Conservation (phyloP, 1,140 invertebrate species). For the Aphis gossypii region DNA sequence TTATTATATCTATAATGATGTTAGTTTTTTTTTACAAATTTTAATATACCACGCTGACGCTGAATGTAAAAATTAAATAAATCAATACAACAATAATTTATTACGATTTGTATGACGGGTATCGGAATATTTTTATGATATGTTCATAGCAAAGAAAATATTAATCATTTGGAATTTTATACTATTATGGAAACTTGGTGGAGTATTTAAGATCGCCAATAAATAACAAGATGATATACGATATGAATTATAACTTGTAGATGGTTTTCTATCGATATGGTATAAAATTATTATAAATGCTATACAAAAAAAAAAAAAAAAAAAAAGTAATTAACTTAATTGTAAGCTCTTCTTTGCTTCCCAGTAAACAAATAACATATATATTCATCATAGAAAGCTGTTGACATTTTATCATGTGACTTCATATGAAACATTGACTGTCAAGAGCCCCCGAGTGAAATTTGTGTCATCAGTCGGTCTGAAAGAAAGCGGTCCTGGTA, state of each 20-base stretch:
- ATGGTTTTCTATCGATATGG: background rate
- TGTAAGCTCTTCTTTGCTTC: background rate
- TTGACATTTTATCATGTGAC: conserved; percentile 53
- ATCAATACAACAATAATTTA: background rate
- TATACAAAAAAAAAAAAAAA: background rate
- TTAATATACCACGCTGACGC: background rate
- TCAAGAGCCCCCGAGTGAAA: conserved; percentile 51
- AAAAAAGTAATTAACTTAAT: background rate
- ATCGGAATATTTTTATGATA: background rate
- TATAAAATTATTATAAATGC: background rate
- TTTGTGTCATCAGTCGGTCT: conserved; percentile 15
- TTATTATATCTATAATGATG: background rate
- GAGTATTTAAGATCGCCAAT: background rate
- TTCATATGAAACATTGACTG: background rate
- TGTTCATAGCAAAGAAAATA: background rate
- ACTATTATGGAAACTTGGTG: background rate
- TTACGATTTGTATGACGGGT: background rate
- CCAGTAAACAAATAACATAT: background rate
- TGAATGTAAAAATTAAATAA: background rate
- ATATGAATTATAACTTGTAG: background rate
- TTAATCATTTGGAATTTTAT: background rate
- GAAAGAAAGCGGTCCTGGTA: conserved; percentile 54
- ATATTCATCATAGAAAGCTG: conserved; percentile 31
- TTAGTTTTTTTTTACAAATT: background rate
- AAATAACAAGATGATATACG: background rate